Evolutionary conservation across 2,888 invertebrate species (phyloP), one percentile per base, ranked within the genome.

Genomic region (Diaprepes abbreviatus): DNA sequence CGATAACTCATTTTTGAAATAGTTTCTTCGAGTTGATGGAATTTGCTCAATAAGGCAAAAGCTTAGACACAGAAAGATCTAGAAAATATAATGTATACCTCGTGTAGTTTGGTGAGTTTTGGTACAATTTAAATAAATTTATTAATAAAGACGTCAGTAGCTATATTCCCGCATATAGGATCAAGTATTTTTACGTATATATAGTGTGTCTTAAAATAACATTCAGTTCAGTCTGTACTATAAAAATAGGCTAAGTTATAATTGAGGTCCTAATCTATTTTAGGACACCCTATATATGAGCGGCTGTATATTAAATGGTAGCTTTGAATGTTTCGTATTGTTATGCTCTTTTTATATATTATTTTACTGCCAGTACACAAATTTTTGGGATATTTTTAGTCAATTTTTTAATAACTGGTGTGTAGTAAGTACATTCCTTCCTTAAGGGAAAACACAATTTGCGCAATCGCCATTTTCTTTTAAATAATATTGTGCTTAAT

Each of bases 41-140:
- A 21, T 14, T 43, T 40, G 40, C 43, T 43, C 40, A 58, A 58
- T n/a, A 4, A 2, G 58, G 40, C 40, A 43, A 43, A 24, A 40
- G 16, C n/a, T 7, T 43, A 28, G 31, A 12, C 12, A 31, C 14
- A 36, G 36, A 40, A 14, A 55, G 38, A 28, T 28, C 14, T 55
- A 58, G 16, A 58, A 7, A 58, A 19, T 57, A 40, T 40, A 21
- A 38, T 40, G 19, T 35, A 55, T 21, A 54, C 21, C 10, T 12
- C 55, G 1, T 28, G 14, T 28, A 50, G 9, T 14, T 10, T 5
- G 48, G 16, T 12, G 14, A 16, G 6, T 28, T 28, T 28, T 14
- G 28, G 28, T 28, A 28, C 28, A 50, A 50, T 28, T 50, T 50
- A 50, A 45, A 19, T 19, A 19, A 19, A 10, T 40, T 16, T 7